A percentile compares a stretch with the other conserved stretches of the same genome.
phyloP scores from a whole-genome alignment of 2,113 vertebrate species.

The Stigmatopora argus region DNA sequence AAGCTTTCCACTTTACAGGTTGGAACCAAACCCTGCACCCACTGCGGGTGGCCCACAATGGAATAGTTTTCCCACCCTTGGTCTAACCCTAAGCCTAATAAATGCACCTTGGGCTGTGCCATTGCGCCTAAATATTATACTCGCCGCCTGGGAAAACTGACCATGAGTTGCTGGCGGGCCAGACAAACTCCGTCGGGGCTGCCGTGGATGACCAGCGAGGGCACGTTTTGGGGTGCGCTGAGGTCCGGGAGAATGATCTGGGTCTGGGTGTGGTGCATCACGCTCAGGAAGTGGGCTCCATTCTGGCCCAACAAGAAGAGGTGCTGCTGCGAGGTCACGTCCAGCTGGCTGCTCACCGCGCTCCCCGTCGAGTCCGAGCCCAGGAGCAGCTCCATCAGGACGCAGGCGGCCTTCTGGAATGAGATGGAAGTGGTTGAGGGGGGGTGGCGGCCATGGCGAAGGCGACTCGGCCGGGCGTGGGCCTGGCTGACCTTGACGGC shows the following conservation, averaged over 20 bases:
- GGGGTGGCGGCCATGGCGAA: too few relatives aligned
- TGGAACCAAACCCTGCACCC: too few relatives aligned
- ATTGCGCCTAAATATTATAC: too few relatives aligned
- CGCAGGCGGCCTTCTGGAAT: conserved; percentile 67
- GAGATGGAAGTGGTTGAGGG: not conserved
- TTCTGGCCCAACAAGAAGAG: conserved; percentile 74
- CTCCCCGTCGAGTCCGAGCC: conserved; percentile 55
- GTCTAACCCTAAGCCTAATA: too few relatives aligned
- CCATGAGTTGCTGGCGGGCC: conserved; percentile 75
- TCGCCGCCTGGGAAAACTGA: conserved; percentile 18
- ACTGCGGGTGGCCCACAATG: too few relatives aligned
- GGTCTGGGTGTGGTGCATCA: conserved; percentile 77
- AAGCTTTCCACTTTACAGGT: too few relatives aligned
- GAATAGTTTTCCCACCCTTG: too few relatives aligned
- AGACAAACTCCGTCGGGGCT: conserved; percentile 71
- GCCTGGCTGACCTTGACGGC: conserved; percentile 63
- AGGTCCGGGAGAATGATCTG: conserved; percentile 76
- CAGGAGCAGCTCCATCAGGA: conserved; percentile 72
- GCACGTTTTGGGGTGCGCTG: conserved; percentile 65
- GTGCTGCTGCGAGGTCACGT: conserved; percentile 76
- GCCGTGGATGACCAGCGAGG: conserved; percentile 72
- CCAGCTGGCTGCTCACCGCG: conserved; percentile 71
- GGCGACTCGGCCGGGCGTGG: too few relatives aligned
- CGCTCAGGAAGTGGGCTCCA: conserved; percentile 69
- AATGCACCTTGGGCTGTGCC: too few relatives aligned